Evolutionary conservation across 1,140 invertebrate species (phyloP).

Genomic region (Drosophila subobscura): DNA sequence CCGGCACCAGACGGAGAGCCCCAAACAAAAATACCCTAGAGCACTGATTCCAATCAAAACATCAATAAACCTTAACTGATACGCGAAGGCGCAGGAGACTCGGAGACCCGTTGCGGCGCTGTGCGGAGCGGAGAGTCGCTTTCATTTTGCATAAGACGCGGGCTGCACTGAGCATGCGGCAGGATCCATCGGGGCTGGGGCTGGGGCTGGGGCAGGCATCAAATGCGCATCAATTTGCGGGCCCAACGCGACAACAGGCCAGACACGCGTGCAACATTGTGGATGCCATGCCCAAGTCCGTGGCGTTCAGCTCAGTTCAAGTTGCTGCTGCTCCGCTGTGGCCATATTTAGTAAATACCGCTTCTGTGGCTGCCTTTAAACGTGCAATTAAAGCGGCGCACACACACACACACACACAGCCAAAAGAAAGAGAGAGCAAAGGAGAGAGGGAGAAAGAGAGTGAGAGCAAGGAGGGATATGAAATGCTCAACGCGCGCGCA

Average conservation of each 20-base stretch:
- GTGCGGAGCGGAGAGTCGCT: slow-evolving; percentile 23
- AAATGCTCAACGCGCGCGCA: slow-evolving; percentile 57
- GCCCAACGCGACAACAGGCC: slow-evolving; percentile 64
- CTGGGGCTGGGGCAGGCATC: slow-evolving; percentile 44
- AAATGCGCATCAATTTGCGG: slow-evolving; percentile 77
- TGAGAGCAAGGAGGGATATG: slow-evolving; percentile 14
- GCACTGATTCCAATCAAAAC: slow-evolving; percentile 81
- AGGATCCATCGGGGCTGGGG: background rate
- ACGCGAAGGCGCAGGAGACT: slow-evolving; percentile 25
- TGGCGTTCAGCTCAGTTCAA: background rate
- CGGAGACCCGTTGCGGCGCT: background rate
- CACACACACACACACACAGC: slow-evolving; percentile 25
- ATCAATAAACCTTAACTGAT: slow-evolving; percentile 83
- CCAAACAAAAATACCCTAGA: slow-evolving; percentile 60
- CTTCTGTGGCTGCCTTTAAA: slow-evolving; percentile 80
- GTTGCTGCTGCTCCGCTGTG: slow-evolving; percentile 35
- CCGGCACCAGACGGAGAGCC: background rate
- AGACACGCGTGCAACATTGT: slow-evolving; percentile 70
- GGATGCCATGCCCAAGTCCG: slow-evolving; percentile 37
- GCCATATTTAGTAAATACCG: slow-evolving; percentile 81
- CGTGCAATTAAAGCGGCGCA: slow-evolving; percentile 76
- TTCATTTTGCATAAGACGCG: slow-evolving; percentile 44
- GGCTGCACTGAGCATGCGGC: background rate
- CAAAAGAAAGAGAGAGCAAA: background rate
- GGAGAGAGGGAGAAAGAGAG: background rate